Base-by-base conservation (phyloP, 2,113 vertebrate genomes). In the Lonchura striata region DNA sequence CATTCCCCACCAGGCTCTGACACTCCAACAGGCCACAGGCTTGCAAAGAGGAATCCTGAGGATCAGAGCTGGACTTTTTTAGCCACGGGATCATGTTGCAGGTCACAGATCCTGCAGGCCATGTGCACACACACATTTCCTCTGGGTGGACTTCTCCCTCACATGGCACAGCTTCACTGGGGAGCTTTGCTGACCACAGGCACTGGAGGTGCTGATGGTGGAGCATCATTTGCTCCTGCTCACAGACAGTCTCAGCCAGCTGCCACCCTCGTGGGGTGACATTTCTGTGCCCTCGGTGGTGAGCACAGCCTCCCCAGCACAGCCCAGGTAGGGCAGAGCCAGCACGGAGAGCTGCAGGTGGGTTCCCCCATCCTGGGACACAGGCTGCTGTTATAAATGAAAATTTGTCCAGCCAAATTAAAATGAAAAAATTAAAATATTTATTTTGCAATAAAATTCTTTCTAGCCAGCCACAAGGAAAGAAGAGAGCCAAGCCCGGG, bases 211-310 rank as follows among this genome's bases (percentile, higher is more conserved):
- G 6, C 46, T 35, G 75, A 3, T 0, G 5, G 35, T 13, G 50
- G 35, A 68, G n/a, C 44, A 37, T 2, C 49, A 3, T 57, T 13
- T 23, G 25, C 37, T 28, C 3, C 0, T 52, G 42, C 42, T 37
- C 66, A 15, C 0, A 4, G 70, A 16, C 7, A 11, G 23, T 3
- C 8, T 11, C 56, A 63, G 47, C 10, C 74, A 52, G 57, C 42
- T 68, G 82, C 53, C 44, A 15, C 22, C 74, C 66, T 64, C 10
- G 28, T 69, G 59, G 57, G 59, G 41, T 41, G 86, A 54, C 53
- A 7, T 10, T 1, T 0, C n/a, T 19, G 18, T 28, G 68, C 44
- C 52, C 82, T n/a, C 5, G 5, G 42, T 11, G 41, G 56, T 1
- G 54, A 47, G 64, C 53, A 31, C 13, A 47, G 24, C 28, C n/a